Conservation (phyloP, 2,797 vertebrate genomes). For the Monodelphis domestica region DNA sequence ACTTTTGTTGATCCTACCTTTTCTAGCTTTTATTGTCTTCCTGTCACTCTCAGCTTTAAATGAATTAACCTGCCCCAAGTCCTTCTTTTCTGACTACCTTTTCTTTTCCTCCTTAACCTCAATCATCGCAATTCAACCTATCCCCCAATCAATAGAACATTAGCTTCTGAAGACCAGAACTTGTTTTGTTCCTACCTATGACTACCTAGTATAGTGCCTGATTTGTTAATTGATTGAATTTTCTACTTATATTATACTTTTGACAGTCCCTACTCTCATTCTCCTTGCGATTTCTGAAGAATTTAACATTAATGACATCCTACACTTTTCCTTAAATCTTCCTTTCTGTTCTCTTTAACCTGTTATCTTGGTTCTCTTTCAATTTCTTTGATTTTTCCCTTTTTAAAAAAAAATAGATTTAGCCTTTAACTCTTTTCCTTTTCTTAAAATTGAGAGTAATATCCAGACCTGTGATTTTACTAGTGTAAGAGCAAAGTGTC, state of each 20-base stretch:
- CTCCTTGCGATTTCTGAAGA: not conserved
- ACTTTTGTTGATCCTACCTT: not conserved
- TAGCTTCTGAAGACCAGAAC: not conserved
- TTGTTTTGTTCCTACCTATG: not conserved
- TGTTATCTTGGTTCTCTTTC: not conserved
- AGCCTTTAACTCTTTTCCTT: too few species aligned
- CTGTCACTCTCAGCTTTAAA: not conserved
- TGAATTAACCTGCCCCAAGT: not conserved
- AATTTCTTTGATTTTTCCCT: not conserved
- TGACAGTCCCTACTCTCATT: not conserved
- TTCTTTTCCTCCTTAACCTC: not conserved
- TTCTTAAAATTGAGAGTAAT: too few species aligned
- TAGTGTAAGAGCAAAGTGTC: too few species aligned
- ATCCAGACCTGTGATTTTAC: too few species aligned
- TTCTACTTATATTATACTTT: not conserved
- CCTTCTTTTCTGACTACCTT: slow-evolving; percentile 3
- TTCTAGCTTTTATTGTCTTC: not conserved
- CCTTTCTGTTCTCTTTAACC: too few species aligned
- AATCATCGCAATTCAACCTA: not conserved
- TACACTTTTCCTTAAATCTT: not conserved
- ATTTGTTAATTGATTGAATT: not conserved
- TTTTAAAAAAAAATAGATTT: not conserved
- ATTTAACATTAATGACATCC: not conserved
- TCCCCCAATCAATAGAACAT: not conserved
- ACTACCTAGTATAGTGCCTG: not conserved